A percentile compares a stretch with the other conserved stretches of the same genome.
Evolutionary conservation across 2,113 vertebrate species (phyloP).

Genomic region (Elachura formosa): DNA sequence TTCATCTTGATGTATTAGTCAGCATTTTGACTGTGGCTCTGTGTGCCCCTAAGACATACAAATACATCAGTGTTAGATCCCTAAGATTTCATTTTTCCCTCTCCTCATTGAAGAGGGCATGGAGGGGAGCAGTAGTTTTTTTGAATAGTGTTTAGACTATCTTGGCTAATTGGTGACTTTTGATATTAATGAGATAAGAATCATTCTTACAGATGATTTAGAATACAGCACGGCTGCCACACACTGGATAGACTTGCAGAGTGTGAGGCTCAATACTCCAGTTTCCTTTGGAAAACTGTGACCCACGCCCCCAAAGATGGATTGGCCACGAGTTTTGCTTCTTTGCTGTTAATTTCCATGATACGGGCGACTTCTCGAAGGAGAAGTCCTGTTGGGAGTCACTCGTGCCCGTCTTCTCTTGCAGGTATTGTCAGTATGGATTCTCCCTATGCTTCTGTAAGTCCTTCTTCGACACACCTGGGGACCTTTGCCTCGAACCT

Average conservation of each 20-base stretch:
- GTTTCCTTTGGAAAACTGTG: background rate
- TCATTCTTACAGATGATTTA: rapidly evolving
- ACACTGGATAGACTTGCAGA: rapidly evolving
- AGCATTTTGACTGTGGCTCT: rapidly evolving
- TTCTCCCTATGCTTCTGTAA: conserved; percentile 77
- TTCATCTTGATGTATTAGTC: rapidly evolving
- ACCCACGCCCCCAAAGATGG: rapidly evolving
- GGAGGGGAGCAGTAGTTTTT: background rate
- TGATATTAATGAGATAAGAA: background rate
- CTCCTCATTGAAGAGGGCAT: background rate
- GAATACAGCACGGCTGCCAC: background rate
- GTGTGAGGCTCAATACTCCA: background rate
- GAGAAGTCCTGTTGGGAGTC: background rate
- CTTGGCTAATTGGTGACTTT: too few species aligned
- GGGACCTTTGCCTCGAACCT: conserved; percentile 92
- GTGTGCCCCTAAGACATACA: too few species aligned
- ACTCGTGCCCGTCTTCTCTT: background rate
- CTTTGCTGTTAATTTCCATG: background rate
- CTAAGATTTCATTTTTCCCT: background rate
- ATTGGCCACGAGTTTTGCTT: background rate
- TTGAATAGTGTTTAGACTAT: background rate
- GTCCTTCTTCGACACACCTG: conserved; percentile 82
- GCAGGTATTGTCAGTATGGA: conserved; percentile 85
- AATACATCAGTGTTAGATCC: background rate
- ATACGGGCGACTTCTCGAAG: rapidly evolving